Conservation (phyloP, 2,113 vertebrate genomes). For the Bagarius yarrelli region DNA sequence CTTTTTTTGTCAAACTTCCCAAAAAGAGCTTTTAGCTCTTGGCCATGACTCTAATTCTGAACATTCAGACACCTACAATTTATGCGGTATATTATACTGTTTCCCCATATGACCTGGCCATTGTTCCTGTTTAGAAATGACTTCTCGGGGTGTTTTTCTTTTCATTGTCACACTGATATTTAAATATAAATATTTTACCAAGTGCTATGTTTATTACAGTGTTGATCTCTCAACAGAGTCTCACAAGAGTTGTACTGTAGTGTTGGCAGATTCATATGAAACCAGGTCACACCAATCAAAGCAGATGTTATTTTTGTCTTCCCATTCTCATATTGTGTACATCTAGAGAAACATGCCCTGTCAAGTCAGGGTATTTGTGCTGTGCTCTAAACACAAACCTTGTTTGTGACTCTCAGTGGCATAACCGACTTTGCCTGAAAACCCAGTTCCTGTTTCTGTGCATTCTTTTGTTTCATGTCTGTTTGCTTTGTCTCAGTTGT, state of each 20-base stretch:
- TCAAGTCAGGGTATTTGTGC: neutral
- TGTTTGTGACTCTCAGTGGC: neutral
- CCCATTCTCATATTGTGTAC: neutral
- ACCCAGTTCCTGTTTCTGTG: slow-evolving; percentile 1
- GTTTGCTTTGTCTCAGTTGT: neutral
- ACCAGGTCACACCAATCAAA: neutral
- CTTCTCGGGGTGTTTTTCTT: neutral
- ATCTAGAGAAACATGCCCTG: neutral
- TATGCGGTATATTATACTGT: neutral
- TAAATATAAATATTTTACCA: neutral
- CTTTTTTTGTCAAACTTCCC: too few relatives aligned
- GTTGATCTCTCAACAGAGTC: neutral
- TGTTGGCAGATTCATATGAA: neutral
- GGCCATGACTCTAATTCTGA: neutral
- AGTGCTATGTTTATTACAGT: neutral
- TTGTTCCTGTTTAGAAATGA: neutral
- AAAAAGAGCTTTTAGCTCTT: neutral
- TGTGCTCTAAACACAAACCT: neutral
- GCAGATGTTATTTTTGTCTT: neutral
- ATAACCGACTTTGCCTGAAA: slow-evolving; percentile 27
- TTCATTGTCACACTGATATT: neutral
- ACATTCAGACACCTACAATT: neutral
- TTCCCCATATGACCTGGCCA: neutral
- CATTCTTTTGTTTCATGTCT: neutral
- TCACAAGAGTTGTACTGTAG: too few relatives aligned